Percentiles rank a stretch among this genome's conserved stretches.
phyloP scores from a whole-genome alignment of 1,140 invertebrate species.

The Eurosta solidaginis region DNA sequence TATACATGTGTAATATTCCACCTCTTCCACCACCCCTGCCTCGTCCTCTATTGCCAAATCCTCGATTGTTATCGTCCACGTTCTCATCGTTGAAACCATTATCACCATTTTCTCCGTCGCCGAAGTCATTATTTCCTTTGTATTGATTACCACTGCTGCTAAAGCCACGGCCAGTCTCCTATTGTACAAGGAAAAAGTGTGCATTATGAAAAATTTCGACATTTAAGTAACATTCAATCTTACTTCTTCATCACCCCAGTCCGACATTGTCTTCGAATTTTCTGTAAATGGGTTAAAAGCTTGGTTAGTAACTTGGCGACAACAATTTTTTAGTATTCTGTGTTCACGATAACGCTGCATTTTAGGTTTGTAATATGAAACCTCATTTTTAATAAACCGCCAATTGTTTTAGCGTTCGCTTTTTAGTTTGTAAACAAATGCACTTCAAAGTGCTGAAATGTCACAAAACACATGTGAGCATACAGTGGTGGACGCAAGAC shows the following conservation, averaged over 20 bases:
- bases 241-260: constrained; percentile 31
- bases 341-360: constrained; percentile 2
- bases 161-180: not conserved
- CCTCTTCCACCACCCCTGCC: constrained; percentile 43
- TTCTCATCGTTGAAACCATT: not conserved
- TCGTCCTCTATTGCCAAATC: constrained; percentile 46
- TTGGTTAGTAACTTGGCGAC: not conserved
- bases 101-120: not conserved
- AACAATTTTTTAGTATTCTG: not conserved
- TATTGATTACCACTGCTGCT: not conserved
- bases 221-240: not conserved
- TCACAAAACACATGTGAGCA: not conserved
- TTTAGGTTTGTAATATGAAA: not conserved
- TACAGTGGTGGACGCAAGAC: not conserved
- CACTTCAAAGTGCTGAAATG: not conserved
- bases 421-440: constrained; percentile 5
- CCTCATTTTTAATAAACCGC: constrained; percentile 1
- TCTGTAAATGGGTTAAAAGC: not conserved
- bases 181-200: not conserved
- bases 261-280: constrained; percentile 24
- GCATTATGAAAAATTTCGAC: not conserved
- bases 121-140: not conserved
- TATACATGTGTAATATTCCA: constrained; percentile 15
- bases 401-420: not conserved
- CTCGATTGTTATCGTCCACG: constrained; percentile 30